phyloP scores from a whole-genome alignment of 1,140 invertebrate species.

The Drosophila kanapiae region DNA sequence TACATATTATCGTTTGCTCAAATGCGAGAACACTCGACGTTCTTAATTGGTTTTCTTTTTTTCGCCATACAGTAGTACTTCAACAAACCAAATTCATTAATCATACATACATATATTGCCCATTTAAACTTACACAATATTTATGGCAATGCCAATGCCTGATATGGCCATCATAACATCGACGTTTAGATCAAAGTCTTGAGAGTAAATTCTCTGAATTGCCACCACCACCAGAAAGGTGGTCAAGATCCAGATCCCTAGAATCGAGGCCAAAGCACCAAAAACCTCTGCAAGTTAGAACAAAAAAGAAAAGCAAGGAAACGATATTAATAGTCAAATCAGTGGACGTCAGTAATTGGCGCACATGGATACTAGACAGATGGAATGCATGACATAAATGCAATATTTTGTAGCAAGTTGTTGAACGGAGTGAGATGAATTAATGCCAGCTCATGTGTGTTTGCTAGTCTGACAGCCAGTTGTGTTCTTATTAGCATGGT shows the following conservation, averaged over 20 bases:
- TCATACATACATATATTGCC: neutral
- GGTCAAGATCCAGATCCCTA: conserved; percentile 95
- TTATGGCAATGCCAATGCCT: conserved; percentile 92
- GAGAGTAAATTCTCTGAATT: conserved; percentile 89
- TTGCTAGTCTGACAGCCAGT: neutral
- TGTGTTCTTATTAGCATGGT: conserved; percentile 60
- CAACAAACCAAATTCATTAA: too few species aligned
- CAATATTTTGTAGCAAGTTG: conserved; percentile 21
- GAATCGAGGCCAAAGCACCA: conserved; percentile 88
- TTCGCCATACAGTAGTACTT: too few species aligned
- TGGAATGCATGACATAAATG: conserved; percentile 35
- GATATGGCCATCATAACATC: conserved; percentile 95
- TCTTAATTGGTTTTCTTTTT: too few species aligned
- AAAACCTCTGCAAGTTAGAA: conserved; percentile 87
- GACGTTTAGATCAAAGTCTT: conserved; percentile 92
- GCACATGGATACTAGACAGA: conserved; percentile 1
- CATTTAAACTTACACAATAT: conserved; percentile 90
- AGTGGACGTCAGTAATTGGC: neutral
- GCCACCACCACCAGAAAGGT: conserved; percentile 94
- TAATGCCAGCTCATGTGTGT: neutral
- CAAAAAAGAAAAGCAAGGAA: conserved; percentile 4
- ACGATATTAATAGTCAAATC: neutral
- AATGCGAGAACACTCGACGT: too few species aligned
- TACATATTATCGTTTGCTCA: too few species aligned
- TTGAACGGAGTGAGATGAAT: neutral